Base-by-base conservation (phyloP, 1,140 invertebrate genomes). In the Trypoxylus dichotomus region DNA sequence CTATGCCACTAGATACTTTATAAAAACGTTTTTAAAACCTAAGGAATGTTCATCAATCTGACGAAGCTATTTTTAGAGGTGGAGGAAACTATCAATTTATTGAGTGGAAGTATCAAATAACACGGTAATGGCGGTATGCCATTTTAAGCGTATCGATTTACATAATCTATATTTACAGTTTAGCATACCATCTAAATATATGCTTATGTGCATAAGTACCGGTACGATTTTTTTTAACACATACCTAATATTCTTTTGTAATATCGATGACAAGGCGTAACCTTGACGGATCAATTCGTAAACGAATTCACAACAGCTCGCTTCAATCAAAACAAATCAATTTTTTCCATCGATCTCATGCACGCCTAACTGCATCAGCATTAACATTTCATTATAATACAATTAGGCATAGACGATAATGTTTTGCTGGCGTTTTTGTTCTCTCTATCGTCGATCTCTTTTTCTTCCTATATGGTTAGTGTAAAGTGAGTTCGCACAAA, bases 311-410 rank as follows among this genome's bases (percentile, higher is more conserved):
- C 41, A 42, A 42, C 5, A n/a, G 60, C 3, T 19, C 60, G 60
- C 13, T 63, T 63, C 60, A 27, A 63, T 63, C 60, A 63, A 63
- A 63, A 63, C 60, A 63, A 63, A 63, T 63, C 60, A 19, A 21
- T 63, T 19, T 27, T 19, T 63, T 63, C 13, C 60, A 63, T 63
- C 60, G 10, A 63, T 24, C n/a, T 25, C 60, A 63, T 24, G 60
- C 60, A 24, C 60, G 25, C 60, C 60, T 63, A 63, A 63, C 60
- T 63, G 60, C 60, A 63, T 63, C 60, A 27, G 19, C 60, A 63
- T 63, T 19, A 63, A 63, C 60, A 24, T 24, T 24, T 27, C 60
- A 63, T 21, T 63, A 58, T 58, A 58, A 58, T 58, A 58, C 47
- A 58, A 58, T 63, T 63, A 63, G 60, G 19, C 60, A 63, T 19